A percentile compares a stretch with the other conserved stretches of the same genome.
phyloP scores from a whole-genome alignment of 2,797 vertebrate species.

The Sparus aurata region DNA sequence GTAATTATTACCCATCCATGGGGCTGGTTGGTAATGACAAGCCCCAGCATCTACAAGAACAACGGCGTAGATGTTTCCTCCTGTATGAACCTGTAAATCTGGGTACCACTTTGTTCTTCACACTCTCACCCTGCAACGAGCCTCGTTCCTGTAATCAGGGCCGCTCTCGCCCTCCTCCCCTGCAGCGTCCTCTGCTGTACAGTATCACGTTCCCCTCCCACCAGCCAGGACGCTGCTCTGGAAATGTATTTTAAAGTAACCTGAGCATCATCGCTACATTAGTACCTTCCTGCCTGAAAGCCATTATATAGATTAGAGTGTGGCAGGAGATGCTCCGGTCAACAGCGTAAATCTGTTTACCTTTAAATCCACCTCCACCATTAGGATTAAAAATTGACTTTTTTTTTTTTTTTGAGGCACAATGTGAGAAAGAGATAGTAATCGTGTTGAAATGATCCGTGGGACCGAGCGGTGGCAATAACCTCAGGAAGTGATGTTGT shows the following conservation, averaged over 20 bases:
- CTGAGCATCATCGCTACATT: constrained; percentile 50
- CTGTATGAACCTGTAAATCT: constrained; percentile 21
- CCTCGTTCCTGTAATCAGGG: constrained; percentile 32
- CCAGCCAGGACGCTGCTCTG: constrained; percentile 5
- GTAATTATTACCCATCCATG: constrained; percentile 8
- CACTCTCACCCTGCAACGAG: constrained; percentile 17
- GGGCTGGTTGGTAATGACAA: background rate
- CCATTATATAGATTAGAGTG: constrained; percentile 68
- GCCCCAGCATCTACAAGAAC: constrained; percentile 8
- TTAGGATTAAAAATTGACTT: constrained; percentile 61
- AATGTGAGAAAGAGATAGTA: constrained; percentile 42
- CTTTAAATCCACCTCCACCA: constrained; percentile 55
- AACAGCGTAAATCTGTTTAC: constrained; percentile 63
- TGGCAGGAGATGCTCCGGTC: constrained; percentile 48
- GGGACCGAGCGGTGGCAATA: constrained; percentile 20
- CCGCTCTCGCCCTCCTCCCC: background rate
- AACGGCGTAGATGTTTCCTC: constrained; percentile 5
- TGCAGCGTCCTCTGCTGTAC: constrained; percentile 12
- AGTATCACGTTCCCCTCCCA: constrained; percentile 52
- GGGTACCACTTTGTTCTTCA: constrained; percentile 26
- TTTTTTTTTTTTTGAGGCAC: constrained; percentile 30
- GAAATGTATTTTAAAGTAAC: constrained; percentile 61
- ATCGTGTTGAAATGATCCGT: constrained; percentile 49
- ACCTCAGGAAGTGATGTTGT: constrained; percentile 37
- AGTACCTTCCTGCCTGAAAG: constrained; percentile 43